These are phyloP conservation scores for Bombus waltoni DNA, from an alignment of 1,140 invertebrate genomes.

Conservation along the genomic window DNA sequence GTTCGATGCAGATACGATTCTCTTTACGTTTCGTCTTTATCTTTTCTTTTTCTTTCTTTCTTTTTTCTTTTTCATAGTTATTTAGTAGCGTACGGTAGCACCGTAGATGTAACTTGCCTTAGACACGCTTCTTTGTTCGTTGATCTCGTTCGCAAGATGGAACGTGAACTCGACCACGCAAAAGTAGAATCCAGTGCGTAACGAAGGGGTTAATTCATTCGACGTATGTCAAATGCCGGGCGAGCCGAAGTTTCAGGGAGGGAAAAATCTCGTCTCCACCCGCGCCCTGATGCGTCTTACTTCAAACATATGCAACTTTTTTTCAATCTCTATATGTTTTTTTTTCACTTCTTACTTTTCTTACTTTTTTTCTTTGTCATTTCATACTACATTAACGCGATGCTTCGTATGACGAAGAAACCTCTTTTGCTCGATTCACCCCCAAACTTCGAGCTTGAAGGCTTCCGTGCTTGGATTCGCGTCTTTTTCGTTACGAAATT, in stretches of 20 bases:
- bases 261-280: conserved; percentile 8
- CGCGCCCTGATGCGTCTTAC: conserved; percentile 1
- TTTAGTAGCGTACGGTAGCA: neutral
- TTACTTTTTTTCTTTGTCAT: neutral
- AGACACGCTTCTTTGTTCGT: neutral
- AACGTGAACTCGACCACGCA: neutral
- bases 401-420: conserved; percentile 36
- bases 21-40: neutral
- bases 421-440: conserved; percentile 68
- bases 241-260: conserved; percentile 53
- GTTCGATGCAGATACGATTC: neutral
- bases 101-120: neutral
- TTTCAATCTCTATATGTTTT: neutral
- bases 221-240: conserved; percentile 9
- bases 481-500: conserved; percentile 13
- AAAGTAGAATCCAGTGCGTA: neutral
- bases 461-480: conserved; percentile 55
- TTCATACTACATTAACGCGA: neutral
- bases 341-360: neutral
- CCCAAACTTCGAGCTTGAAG: conserved; percentile 60
- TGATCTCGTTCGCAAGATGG: neutral
- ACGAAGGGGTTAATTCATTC: conserved; percentile 14
- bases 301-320: neutral
- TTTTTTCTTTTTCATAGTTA: neutral
- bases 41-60: neutral